Evolutionary conservation across 2,888 invertebrate species (phyloP).

Genomic region (Periphyllus acericola): DNA sequence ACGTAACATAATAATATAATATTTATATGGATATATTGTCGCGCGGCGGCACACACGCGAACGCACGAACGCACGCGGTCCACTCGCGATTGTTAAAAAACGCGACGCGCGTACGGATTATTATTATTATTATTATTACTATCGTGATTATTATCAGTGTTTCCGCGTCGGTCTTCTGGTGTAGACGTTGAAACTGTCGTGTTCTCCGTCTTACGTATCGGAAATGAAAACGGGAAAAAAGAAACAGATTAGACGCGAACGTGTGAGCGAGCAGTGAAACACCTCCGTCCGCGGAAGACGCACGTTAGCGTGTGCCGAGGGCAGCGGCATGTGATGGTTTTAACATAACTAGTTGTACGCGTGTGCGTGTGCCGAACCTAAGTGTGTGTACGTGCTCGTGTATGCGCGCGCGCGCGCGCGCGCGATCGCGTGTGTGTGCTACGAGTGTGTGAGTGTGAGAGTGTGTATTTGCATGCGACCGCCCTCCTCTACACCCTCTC

Average conservation of each 20-base stretch:
- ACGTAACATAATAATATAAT: too few species aligned
- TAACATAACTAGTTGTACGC: constrained; percentile 50
- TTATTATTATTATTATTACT: too few species aligned
- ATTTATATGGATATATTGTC: too few species aligned
- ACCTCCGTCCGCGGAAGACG: constrained; percentile 62
- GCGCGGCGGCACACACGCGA: too few species aligned
- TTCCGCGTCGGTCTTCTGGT: too few species aligned
- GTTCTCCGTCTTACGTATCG: too few species aligned
- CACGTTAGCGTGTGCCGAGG: constrained; percentile 62
- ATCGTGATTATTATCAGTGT: too few species aligned
- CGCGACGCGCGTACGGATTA: too few species aligned
- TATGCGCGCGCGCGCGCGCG: constrained; percentile 32
- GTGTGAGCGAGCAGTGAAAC: constrained; percentile 33
- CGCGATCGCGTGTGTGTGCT: constrained; percentile 33
- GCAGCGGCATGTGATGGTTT: constrained; percentile 61
- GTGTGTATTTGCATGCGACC: constrained; percentile 60
- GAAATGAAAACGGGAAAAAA: background rate
- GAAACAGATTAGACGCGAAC: background rate
- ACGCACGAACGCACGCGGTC: too few species aligned
- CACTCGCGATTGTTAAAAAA: too few species aligned
- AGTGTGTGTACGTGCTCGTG: constrained; percentile 42
- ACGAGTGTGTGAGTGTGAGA: constrained; percentile 58
- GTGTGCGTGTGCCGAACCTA: constrained; percentile 47
- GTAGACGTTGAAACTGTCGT: too few species aligned
- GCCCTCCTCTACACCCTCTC: constrained; percentile 36